Evolutionary conservation across 2,888 invertebrate genomes (phyloP).

Genomic region (Tenthredo scrophulariae): DNA sequence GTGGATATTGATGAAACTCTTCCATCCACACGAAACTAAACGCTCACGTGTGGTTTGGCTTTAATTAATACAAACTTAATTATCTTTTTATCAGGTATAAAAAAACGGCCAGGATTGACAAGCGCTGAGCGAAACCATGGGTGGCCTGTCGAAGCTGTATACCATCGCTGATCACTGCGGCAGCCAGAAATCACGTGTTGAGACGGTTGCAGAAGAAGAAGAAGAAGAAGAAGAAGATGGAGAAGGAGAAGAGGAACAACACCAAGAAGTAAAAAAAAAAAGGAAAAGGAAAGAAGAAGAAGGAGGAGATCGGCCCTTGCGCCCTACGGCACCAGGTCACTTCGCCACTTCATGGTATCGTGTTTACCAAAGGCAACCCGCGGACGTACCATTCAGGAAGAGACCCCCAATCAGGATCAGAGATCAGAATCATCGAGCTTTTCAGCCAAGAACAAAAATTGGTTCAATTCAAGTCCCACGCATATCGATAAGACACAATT

Average conservation of each 20-base stretch:
- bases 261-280: background rate
- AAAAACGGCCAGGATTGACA: slow-evolving; percentile 48
- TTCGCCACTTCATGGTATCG: slow-evolving; percentile 66
- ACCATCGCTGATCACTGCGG: slow-evolving; percentile 42
- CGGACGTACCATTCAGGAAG: slow-evolving; percentile 36
- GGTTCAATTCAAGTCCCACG: background rate
- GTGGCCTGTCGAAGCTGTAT: slow-evolving; percentile 40
- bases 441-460: background rate
- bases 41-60: background rate
- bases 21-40: background rate
- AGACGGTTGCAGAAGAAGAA: slow-evolving; percentile 2
- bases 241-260: background rate
- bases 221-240: background rate
- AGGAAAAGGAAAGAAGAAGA: background rate
- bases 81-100: slow-evolving; percentile 49
- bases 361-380: slow-evolving; percentile 73
- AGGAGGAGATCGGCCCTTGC: background rate
- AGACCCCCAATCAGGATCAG: background rate
- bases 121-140: slow-evolving; percentile 40
- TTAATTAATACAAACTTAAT: slow-evolving; percentile 28
- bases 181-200: slow-evolving; percentile 22
- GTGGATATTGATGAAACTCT: background rate
- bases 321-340: slow-evolving; percentile 64
- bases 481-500: background rate
- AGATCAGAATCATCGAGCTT: background rate